Conservation (phyloP, 2,113 vertebrate genomes). For the Prionailurus viverrinus region DNA sequence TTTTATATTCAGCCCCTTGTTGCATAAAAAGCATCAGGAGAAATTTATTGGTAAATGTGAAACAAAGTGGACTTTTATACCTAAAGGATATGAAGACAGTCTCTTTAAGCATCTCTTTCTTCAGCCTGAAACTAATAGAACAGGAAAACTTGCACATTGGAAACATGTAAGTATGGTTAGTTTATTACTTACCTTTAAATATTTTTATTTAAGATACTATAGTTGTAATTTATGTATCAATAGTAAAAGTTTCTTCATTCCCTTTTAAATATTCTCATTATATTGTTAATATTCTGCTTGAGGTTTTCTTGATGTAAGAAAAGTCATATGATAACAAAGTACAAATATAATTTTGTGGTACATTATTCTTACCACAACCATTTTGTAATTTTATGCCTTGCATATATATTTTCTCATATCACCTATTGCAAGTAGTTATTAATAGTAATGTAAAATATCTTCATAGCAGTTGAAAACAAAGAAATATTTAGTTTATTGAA, state of each 20-base stretch:
- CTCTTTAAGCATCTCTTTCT: conserved; percentile 50
- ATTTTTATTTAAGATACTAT: background rate
- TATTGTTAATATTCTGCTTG: conserved; percentile 49
- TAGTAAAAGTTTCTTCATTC: background rate
- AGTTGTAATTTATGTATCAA: background rate
- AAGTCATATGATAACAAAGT: background rate
- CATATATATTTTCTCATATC: background rate
- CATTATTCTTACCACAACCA: rapidly evolving
- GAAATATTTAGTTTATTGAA: conserved; percentile 7
- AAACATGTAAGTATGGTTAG: conserved; percentile 70
- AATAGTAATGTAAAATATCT: background rate
- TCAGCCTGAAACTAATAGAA: conserved; percentile 33
- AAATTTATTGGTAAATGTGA: conserved; percentile 31
- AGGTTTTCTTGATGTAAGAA: background rate
- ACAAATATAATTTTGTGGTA: background rate
- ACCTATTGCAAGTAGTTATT: background rate
- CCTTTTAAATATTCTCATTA: background rate
- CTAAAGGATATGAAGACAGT: conserved; percentile 38
- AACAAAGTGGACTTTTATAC: conserved; percentile 59
- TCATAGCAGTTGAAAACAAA: background rate
- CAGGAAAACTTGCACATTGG: background rate
- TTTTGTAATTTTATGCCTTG: background rate
- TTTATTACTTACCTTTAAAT: conserved; percentile 7
- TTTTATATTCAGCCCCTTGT: conserved; percentile 8
- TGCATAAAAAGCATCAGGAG: background rate